Conservation (phyloP, 2,797 vertebrate species). For the Enteromius treurensis region DNA sequence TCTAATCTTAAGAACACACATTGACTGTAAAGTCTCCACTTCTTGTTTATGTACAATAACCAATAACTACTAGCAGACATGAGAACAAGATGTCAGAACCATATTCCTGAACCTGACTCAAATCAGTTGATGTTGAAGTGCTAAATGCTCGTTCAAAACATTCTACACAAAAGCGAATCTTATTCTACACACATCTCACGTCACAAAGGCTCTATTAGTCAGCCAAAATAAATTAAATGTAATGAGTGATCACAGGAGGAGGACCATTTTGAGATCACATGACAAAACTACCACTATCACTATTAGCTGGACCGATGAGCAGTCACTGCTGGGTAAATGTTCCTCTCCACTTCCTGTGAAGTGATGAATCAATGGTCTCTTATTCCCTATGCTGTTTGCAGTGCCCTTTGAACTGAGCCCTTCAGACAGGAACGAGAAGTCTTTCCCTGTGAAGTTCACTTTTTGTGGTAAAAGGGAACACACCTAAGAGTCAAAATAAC, state of each 20-base stretch:
- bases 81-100: background rate
- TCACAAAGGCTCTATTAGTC: no score
- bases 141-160: no score
- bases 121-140: no score
- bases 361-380: background rate
- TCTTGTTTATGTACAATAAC: background rate
- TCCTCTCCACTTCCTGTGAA: background rate
- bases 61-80: background rate
- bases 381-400: background rate
- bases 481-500: slow-evolving; percentile 9
- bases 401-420: background rate
- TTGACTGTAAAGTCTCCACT: background rate
- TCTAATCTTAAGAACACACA: background rate
- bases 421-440: background rate
- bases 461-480: background rate
- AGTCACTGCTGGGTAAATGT: background rate
- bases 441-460: background rate
- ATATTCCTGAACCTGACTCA: background rate
- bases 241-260: no score
- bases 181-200: no score
- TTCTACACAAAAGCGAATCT: no score
- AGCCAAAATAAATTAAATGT: no score
- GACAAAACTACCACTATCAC: no score
- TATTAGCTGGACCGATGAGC: background rate
- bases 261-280: no score